A percentile compares a stretch with the other conserved stretches of the same genome.
These are phyloP conservation scores for Anoplius nigerrimus DNA, from an alignment of 2,888 invertebrate species.

Conservation along the genomic window DNA sequence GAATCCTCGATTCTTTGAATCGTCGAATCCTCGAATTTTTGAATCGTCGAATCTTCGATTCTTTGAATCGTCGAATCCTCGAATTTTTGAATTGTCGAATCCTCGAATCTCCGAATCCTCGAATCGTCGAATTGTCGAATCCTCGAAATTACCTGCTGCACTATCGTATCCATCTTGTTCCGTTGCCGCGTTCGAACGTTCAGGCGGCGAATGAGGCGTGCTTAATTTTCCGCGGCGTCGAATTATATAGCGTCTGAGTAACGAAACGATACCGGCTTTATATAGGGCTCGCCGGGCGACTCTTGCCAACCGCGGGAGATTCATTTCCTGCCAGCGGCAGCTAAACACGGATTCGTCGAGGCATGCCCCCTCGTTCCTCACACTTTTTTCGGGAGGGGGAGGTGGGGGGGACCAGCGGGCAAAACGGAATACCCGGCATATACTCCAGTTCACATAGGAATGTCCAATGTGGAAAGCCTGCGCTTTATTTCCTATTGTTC, in stretches of 20 bases:
- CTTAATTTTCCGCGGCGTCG: no score
- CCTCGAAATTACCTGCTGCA: conserved; percentile 1
- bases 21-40: no score
- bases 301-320: not conserved
- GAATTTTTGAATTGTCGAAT: no score
- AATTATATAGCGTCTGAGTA: not conserved
- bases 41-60: no score
- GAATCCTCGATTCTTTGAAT: no score
- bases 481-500: conserved; percentile 3
- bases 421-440: not conserved
- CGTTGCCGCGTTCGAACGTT: not conserved
- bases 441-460: conserved; percentile 1
- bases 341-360: not conserved
- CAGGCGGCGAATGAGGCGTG: not conserved
- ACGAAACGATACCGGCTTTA: not conserved
- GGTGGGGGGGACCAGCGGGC: no score
- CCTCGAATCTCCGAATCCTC: no score
- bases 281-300: not conserved
- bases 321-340: conserved; percentile 2
- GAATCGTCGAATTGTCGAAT: no score
- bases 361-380: not conserved
- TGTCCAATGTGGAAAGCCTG: conserved; percentile 7
- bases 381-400: no score
- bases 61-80: no score
- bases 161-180: not conserved